These are phyloP conservation scores for Drosophila orena DNA, from an alignment of 1,140 invertebrate species.

Conservation along the genomic window DNA sequence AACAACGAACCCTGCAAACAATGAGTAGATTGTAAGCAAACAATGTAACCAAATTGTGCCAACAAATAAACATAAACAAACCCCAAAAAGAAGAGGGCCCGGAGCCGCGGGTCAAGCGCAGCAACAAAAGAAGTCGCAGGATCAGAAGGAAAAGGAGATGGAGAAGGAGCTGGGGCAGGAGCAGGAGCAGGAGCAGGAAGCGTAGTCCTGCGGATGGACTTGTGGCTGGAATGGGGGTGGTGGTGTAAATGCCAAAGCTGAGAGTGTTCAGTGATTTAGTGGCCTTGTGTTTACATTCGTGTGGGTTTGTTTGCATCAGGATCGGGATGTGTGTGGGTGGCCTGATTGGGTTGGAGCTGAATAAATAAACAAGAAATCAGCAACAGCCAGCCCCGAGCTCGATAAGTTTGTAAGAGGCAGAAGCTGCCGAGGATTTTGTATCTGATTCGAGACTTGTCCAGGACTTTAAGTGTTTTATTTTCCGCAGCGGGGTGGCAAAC, in stretches of 20 bases:
- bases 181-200: not conserved
- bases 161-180: not conserved
- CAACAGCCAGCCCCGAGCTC: slow-evolving; percentile 51
- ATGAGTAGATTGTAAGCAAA: slow-evolving; percentile 77
- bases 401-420: slow-evolving; percentile 74
- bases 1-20: slow-evolving; percentile 51
- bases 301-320: slow-evolving; percentile 59
- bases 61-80: slow-evolving; percentile 82
- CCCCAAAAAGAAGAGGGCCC: slow-evolving; percentile 26
- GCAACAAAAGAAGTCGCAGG: slow-evolving; percentile 70
- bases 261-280: slow-evolving; percentile 81
- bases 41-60: slow-evolving; percentile 82
- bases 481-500: slow-evolving; percentile 22
- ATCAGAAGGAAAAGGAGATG: slow-evolving; percentile 3
- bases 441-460: slow-evolving; percentile 44
- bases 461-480: slow-evolving; percentile 41
- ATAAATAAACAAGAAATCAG: slow-evolving; percentile 79
- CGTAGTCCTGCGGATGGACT: slow-evolving; percentile 16
- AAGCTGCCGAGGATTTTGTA: slow-evolving; percentile 47
- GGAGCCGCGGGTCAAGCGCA: slow-evolving; percentile 70
- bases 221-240: slow-evolving; percentile 17
- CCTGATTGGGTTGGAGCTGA: slow-evolving; percentile 78
- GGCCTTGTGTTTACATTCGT: slow-evolving; percentile 65
- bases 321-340: slow-evolving; percentile 42
- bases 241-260: slow-evolving; percentile 70